phyloP scores from a whole-genome alignment of 2,888 invertebrate species.

The Philopedon plagiatum region DNA sequence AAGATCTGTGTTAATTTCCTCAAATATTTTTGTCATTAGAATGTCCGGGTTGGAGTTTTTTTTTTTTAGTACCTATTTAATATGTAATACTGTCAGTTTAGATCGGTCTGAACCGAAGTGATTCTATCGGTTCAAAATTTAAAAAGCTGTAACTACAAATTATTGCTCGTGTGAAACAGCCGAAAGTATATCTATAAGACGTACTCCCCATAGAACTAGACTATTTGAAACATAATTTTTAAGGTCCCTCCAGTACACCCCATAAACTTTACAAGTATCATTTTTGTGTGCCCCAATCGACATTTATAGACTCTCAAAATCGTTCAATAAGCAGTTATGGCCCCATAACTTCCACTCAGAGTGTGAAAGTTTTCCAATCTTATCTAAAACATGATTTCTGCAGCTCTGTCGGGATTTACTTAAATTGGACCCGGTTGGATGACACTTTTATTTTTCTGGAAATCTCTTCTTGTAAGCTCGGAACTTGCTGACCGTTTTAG shows the following conservation, averaged over 20 bases:
- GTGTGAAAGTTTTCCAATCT: constrained; percentile 50
- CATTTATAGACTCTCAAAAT: constrained; percentile 47
- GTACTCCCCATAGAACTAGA: neutral
- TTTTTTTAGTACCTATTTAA: too few species aligned
- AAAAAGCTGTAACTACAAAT: neutral
- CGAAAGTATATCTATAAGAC: too few species aligned
- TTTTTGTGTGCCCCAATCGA: constrained; percentile 34
- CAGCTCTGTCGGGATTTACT: constrained; percentile 47
- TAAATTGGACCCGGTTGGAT: constrained; percentile 47
- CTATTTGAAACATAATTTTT: neutral
- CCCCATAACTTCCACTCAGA: constrained; percentile 48
- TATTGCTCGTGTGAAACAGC: too few species aligned
- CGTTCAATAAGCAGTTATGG: constrained; percentile 51
- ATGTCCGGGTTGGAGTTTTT: too few species aligned
- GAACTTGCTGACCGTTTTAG: constrained; percentile 44
- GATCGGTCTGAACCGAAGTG: too few species aligned
- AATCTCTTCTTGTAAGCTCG: constrained; percentile 7
- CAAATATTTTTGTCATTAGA: too few species aligned
- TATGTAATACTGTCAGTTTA: too few species aligned
- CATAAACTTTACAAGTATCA: constrained; percentile 39
- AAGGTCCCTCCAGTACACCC: constrained; percentile 33
- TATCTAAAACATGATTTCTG: constrained; percentile 49
- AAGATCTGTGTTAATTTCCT: too few species aligned
- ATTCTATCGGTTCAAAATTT: too few species aligned
- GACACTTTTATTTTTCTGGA: constrained; percentile 43